Percentiles rank a stretch among this genome's conserved stretches.
phyloP scores from a whole-genome alignment of 2,888 invertebrate genomes.

The Ditylenchus weischeri region DNA sequence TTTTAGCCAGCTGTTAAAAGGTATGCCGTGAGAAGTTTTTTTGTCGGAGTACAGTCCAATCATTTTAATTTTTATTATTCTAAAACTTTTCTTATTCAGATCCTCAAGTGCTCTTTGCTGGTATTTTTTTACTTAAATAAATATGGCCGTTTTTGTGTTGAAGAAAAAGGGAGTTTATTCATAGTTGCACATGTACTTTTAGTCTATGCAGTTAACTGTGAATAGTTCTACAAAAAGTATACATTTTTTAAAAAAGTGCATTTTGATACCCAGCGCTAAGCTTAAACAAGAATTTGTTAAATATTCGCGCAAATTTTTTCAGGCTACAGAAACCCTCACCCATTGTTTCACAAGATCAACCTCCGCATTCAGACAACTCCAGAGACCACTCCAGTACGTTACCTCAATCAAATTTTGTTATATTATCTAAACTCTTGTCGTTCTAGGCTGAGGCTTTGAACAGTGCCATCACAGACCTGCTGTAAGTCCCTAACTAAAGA shows the following conservation, averaged over 20 bases:
- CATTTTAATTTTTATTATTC: background rate
- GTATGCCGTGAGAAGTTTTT: constrained; percentile 59
- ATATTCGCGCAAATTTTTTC: constrained; percentile 77
- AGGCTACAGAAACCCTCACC: constrained; percentile 97
- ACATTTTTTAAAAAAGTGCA: too few species aligned
- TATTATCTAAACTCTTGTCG: background rate
- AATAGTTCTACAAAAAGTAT: too few species aligned
- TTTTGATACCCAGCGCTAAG: too few species aligned
- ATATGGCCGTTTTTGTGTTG: too few species aligned
- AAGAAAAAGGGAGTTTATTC: too few species aligned
- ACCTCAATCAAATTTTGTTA: background rate
- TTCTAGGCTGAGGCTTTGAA: constrained; percentile 82
- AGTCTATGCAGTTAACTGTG: too few species aligned
- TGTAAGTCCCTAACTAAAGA: too few species aligned
- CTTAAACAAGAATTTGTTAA: too few species aligned
- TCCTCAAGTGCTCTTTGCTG: constrained; percentile 11
- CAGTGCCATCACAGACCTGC: constrained; percentile 87
- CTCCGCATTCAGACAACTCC: constrained; percentile 80
- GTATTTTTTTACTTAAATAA: too few species aligned
- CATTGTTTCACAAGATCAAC: constrained; percentile 93
- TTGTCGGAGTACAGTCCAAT: too few species aligned
- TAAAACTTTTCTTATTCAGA: constrained; percentile 5
- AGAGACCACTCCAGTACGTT: constrained; percentile 76
- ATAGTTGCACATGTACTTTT: too few species aligned
- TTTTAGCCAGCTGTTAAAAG: constrained; percentile 87